Conservation (phyloP, 2,888 invertebrate species). For the Pomacea canaliculata region DNA sequence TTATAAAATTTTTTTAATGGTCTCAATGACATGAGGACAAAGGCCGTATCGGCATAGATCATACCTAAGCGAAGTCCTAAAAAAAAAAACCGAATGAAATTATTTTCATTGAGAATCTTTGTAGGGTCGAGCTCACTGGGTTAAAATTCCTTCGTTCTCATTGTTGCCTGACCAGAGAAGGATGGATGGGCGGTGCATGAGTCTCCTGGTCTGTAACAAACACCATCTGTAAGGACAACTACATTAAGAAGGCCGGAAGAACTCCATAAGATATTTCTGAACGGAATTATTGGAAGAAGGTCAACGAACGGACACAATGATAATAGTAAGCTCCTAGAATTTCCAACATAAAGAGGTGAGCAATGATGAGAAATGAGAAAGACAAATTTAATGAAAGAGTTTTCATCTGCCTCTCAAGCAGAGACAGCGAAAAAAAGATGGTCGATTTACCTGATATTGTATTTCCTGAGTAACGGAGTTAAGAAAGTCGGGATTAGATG, state of each 20-base stretch:
- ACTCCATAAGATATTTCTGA: too few species aligned
- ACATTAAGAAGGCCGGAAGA: too few species aligned
- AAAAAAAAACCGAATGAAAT: too few species aligned
- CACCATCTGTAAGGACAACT: too few species aligned
- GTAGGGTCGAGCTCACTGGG: constrained; percentile 78
- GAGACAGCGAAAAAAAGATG: background rate
- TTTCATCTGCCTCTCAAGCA: background rate
- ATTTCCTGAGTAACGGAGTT: constrained; percentile 82
- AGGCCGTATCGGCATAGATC: background rate
- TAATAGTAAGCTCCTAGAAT: too few species aligned
- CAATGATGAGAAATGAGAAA: too few species aligned
- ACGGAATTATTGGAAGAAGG: too few species aligned
- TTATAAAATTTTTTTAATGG: too few species aligned
- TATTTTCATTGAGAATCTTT: too few species aligned
- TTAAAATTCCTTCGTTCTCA: constrained; percentile 91
- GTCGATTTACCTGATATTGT: constrained; percentile 78
- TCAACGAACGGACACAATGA: too few species aligned
- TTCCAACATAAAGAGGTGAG: too few species aligned
- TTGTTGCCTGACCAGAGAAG: constrained; percentile 95
- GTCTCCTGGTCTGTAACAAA: constrained; percentile 73
- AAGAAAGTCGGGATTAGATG: constrained; percentile 80
- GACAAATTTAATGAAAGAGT: background rate
- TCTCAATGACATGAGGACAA: background rate
- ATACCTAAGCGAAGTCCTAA: too few species aligned
- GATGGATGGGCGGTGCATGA: constrained; percentile 89